Evolutionary conservation across 2,888 invertebrate species (phyloP), one percentile per base, ranked within the genome.

Genomic region (Phengaris arion): DNA sequence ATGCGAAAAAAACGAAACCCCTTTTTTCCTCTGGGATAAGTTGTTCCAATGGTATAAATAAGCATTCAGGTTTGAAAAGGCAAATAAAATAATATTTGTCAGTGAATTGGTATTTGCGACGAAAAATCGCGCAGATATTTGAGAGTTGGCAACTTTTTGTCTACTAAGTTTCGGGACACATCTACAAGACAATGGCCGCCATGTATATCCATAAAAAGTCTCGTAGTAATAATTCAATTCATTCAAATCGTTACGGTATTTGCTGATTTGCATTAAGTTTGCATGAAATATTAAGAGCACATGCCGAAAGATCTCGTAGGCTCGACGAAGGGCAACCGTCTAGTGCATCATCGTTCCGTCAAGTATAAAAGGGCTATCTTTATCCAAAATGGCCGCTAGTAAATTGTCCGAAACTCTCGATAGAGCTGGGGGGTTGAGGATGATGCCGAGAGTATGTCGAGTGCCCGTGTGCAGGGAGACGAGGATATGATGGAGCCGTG

Each of bases 401-500:
- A 88, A 90, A 91, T 88, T 86, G 89, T 86, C 86, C 4, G 35
- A 84, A 86, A 90, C 88, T 91, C 91, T 92, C 92, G 91, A 87
- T 91, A 93, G 92, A 92, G 89, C 91, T 92, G 91, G 92, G 92
- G 92, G 89, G 91, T 92, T 92, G 92, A 35, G 35, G 35, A 90
- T 91, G 92, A 92, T 83, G 92, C 91, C 90, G 93, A 93, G 92
- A 92, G 92, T 93, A 93, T 93, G 92, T 93, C 93, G 92, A 92
- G 93, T 93, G 88, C 91, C 84, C 92, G 90, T 93, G 93, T 93
- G 88, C 92, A 94, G 94, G 94, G 94, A 94, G 94, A 94, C 94
- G 94, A 94, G 94, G 93, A 94, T 94, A 92, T 94, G 94, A 94
- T 94, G 94, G 91, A 91, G 87, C 93, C 93, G 89, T 86, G 91